Base-by-base conservation (phyloP, 2,113 vertebrate species). In the Brachypodius melanocephalos region DNA sequence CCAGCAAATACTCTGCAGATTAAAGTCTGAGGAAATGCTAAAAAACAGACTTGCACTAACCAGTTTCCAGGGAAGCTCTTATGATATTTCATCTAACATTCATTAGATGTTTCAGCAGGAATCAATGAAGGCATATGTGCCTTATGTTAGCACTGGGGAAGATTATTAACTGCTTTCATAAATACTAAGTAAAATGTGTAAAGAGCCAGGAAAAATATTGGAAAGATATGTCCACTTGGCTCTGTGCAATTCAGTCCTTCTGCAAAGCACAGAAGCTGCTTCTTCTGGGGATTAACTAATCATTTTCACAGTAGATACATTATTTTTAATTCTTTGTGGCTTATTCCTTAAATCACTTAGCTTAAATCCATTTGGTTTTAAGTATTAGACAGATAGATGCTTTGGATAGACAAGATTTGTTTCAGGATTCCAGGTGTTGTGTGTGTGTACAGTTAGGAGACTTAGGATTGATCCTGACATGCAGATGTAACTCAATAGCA, bases 121-220 rank as follows among this genome's bases (percentile, higher is more conserved):
- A 80, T 58, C 68, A 51, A 10, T n/a, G 46, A 78, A 77, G 55
- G 46, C 65, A 29, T 57, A 65, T 22, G n/a, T 85, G 71, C 45
- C 29, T 91, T 68, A 45, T 1, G 2, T 61, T 85, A 79, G 54
- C 38, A 46, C 32, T 38, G 34, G 25, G 76, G 13, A 92, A 87
- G 73, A 77, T 62, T 49, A 79, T 69, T 83, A 82, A 68, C n/a
- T 71, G 48, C 57, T 82, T 89, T 93, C 78, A 91, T 28, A 83
- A 79, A 82, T 74, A 79, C 73, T 46, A 72, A 26, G 45, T 34
- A 89, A 85, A 94, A 72, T 17, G 16, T 17, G 32, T 79, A 28
- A 86, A 88, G 66, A 95, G 89, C 66, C 78, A 96, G 67, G 74
- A 88, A 95, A 95, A 95, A 91, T 68, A 91, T 6, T 80, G 85